phyloP scores from a whole-genome alignment of 2,888 invertebrate genomes.

The Apocheima hispidaria region DNA sequence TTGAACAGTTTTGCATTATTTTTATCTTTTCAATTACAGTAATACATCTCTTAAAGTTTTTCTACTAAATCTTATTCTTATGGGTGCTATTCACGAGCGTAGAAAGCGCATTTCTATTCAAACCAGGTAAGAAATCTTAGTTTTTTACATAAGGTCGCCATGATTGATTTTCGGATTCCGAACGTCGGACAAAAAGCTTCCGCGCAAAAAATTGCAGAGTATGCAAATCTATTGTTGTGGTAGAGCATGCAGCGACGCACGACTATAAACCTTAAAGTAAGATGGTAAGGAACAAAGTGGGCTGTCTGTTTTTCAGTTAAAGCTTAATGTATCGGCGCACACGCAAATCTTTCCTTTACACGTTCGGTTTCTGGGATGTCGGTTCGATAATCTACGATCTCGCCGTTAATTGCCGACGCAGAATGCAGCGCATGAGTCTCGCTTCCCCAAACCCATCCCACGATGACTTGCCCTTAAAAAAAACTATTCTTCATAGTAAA shows the following conservation, averaged over 20 bases:
- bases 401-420: constrained; percentile 45
- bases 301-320: not conserved
- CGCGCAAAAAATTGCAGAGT: constrained; percentile 54
- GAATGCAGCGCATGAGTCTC: constrained; percentile 3
- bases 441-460: constrained; percentile 14
- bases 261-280: not conserved
- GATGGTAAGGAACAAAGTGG: not conserved
- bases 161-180: constrained; percentile 52
- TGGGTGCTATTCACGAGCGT: constrained; percentile 24
- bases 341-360: constrained; percentile 32
- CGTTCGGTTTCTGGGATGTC: constrained; percentile 32
- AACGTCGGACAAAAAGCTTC: constrained; percentile 51
- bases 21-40: not conserved
- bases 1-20: not conserved
- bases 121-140: constrained; percentile 51
- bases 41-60: constrained; percentile 4
- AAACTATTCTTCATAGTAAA: constrained; percentile 13
- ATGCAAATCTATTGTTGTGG: constrained; percentile 56
- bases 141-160: constrained; percentile 43
- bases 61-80: constrained; percentile 31
- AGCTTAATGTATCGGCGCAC: constrained; percentile 19
- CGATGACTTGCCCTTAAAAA: constrained; percentile 3
- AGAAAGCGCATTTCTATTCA: constrained; percentile 34
- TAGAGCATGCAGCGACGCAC: constrained; percentile 1
- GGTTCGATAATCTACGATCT: constrained; percentile 44